A percentile compares a stretch with the other conserved stretches of the same genome.
Evolutionary conservation across 1,140 invertebrate species (phyloP).

Genomic region (Leptinotarsa defecta): DNA sequence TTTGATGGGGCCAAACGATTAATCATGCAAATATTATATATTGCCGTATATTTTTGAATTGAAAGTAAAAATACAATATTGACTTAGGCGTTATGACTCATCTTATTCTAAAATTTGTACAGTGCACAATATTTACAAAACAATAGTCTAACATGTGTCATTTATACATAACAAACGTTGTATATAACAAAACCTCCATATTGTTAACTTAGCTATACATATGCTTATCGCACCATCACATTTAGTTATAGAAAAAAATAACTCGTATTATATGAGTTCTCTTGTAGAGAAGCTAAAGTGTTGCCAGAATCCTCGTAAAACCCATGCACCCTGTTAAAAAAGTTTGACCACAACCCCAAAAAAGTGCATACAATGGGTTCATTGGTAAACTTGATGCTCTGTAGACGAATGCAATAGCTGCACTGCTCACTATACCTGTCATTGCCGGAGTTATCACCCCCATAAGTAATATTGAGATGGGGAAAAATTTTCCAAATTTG

Average conservation of each 20-base stretch:
- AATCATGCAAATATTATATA: not conserved
- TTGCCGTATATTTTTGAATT: not conserved
- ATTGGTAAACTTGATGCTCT: slow-evolving; percentile 84
- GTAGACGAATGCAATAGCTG: slow-evolving; percentile 92
- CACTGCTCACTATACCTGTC: slow-evolving; percentile 87
- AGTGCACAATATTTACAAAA: slow-evolving; percentile 50
- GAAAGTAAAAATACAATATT: slow-evolving; percentile 26
- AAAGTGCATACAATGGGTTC: slow-evolving; percentile 85
- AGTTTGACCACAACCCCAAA: slow-evolving; percentile 95
- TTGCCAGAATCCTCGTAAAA: slow-evolving; percentile 90
- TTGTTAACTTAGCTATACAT: slow-evolving; percentile 40
- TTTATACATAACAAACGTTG: slow-evolving; percentile 8
- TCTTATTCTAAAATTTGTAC: slow-evolving; percentile 37
- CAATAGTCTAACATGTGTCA: slow-evolving; percentile 37
- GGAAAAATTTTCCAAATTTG: slow-evolving; percentile 91
- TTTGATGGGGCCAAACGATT: too few species aligned
- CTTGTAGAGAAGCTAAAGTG: slow-evolving; percentile 65
- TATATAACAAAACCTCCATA: slow-evolving; percentile 36
- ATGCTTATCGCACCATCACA: slow-evolving; percentile 53
- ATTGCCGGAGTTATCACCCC: slow-evolving; percentile 84
- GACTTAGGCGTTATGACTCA: slow-evolving; percentile 19
- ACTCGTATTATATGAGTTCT: not conserved
- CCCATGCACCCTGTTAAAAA: slow-evolving; percentile 83
- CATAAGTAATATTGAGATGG: slow-evolving; percentile 84
- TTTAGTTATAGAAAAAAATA: slow-evolving; percentile 46